Conservation (phyloP, 1,140 invertebrate genomes). For the Augochlora pura region DNA sequence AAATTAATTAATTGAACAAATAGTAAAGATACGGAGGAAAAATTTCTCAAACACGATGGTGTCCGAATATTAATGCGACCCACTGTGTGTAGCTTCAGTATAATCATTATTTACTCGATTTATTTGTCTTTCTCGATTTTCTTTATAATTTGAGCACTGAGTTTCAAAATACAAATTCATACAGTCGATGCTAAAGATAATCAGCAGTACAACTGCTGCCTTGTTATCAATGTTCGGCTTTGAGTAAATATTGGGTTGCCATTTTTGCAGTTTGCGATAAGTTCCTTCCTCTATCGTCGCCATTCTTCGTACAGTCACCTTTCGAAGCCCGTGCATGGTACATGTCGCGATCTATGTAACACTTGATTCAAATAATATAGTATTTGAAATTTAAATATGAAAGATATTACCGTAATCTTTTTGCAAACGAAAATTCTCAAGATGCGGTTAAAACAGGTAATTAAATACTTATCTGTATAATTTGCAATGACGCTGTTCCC, state of each 20-base stretch:
- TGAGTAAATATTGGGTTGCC: conserved; percentile 31
- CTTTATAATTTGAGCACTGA: background rate
- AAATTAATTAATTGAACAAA: too few relatives aligned
- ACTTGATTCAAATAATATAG: too few relatives aligned
- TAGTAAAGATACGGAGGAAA: too few relatives aligned
- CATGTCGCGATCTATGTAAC: too few relatives aligned
- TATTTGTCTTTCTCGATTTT: too few relatives aligned
- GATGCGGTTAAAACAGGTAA: background rate
- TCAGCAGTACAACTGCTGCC: background rate
- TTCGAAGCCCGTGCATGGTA: background rate
- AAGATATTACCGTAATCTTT: background rate
- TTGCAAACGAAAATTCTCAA: background rate
- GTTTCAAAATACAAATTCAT: background rate
- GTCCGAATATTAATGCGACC: too few relatives aligned
- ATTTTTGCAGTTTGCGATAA: conserved; percentile 30
- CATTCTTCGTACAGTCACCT: conserved; percentile 1
- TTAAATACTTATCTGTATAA: too few relatives aligned
- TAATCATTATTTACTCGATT: background rate
- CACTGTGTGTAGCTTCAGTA: background rate
- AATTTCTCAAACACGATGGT: too few relatives aligned
- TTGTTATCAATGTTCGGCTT: conserved; percentile 36
- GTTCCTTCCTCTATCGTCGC: background rate
- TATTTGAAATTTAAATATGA: background rate
- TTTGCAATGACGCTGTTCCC: background rate
- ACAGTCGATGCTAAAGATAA: background rate